Base-by-base conservation (phyloP, 2,888 invertebrate species). In the Nomada fabriciana region DNA sequence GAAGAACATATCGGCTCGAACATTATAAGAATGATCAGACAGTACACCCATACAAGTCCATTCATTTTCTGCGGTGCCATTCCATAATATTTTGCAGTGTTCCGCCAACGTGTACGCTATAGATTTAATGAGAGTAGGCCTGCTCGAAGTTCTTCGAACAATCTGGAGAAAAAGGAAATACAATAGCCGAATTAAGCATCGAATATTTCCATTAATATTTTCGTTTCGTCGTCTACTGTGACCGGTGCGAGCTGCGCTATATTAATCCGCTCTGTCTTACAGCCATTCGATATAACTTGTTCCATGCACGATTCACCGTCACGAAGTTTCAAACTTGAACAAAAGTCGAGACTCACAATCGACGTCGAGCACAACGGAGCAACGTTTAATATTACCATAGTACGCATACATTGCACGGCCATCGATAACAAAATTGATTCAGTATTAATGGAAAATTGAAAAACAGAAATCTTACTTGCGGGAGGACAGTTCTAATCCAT, bases 1-100 rank as follows among this genome's bases (percentile, higher is more conserved):
- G 23, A 86, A 89, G 59, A 81, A 89, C 47, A 84, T 65, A 15
- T 80, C 86, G 3, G 67, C 15, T 2, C 64, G 68, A 0, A 86
- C 70, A 0, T 67, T 80, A 15, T 89, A 87, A 11, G 89, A 82
- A 47, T 85, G 76, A 36, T 89, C 89, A 1, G 89, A 88, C 5
- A 61, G 4, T 15, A 89, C 83, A 9, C 77, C 76, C 89, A 89
- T 89, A 29, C 71, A 75, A 1, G 78, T 87, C 89, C 89, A 89
- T 68, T 89, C 80, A 23, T 76, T 76, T 1, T 79, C 36, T 0
- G 76, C 70, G 0, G 87, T 89, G 0, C 85, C 89, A 13, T 81
- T 70, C 68, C 87, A 83, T 36, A 88, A 63, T 2, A 77, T 18
- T 73, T 85, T 87, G 43, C 87, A 88, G 10, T 89, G 89, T 2